Conservation (phyloP, 2,888 invertebrate species). For the Sesamia inferens region DNA sequence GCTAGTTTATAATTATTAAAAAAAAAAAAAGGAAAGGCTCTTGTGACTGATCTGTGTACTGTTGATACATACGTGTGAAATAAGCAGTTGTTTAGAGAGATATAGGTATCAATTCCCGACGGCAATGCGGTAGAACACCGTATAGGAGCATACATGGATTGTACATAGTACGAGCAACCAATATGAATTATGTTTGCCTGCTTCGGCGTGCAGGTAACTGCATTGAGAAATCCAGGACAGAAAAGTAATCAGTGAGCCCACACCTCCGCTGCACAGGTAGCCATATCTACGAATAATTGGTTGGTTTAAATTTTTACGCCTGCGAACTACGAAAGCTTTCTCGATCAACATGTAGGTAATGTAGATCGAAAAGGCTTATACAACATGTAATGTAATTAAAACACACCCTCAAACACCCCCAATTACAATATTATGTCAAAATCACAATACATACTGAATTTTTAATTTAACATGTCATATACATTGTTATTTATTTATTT, state of each 20-base stretch:
- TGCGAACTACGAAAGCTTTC: too few species aligned
- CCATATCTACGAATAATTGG: not conserved
- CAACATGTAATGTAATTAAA: too few species aligned
- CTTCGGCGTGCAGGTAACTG: conserved; percentile 22
- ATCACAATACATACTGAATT: too few species aligned
- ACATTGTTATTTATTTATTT: too few species aligned
- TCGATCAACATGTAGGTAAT: too few species aligned
- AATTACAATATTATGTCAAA: too few species aligned
- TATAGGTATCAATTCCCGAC: conserved; percentile 32
- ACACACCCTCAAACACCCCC: too few species aligned
- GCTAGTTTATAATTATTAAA: too few species aligned
- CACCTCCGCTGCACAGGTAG: not conserved
- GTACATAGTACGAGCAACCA: conserved; percentile 2
- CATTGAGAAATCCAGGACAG: conserved; percentile 15
- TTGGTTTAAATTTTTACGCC: not conserved
- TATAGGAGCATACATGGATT: not conserved
- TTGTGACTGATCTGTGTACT: not conserved
- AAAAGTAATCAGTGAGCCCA: conserved; percentile 35
- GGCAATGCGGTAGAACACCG: conserved; percentile 30
- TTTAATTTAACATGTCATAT: too few species aligned
- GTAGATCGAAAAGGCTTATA: too few species aligned
- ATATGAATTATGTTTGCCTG: conserved; percentile 41
- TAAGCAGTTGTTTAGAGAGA: conserved; percentile 30
- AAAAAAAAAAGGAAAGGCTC: too few species aligned
- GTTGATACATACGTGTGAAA: conserved; percentile 18